Base-by-base conservation (phyloP, 2,113 vertebrate species). In the Urocynchramus pylzowi region DNA sequence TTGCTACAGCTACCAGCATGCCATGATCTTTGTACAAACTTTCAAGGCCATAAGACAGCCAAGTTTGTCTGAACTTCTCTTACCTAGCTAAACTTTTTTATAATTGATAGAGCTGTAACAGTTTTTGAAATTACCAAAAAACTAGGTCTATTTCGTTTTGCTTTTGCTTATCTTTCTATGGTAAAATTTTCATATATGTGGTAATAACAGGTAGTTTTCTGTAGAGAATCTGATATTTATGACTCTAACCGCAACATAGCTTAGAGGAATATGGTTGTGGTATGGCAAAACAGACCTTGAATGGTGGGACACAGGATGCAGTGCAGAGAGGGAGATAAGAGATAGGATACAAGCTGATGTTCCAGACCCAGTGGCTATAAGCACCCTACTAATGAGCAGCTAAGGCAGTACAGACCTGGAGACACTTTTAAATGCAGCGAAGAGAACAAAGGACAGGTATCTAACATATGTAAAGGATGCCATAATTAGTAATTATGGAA, bases 391-490 rank as follows among this genome's bases (percentile, higher is more conserved):
- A 80, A 50, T 8, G 10, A 10, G 11, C 49, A 89, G 23, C 13
- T 76, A 76, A 64, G 14, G 7, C 44, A 39, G 17, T 17, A 19
- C 9, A 83, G 13, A 73, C 10, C 13, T 28, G 21, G 18, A 2
- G 76, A 79, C 16, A 39, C 3, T 39, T 86, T 80, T 52, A 39
- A 16, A 59, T 41, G 30, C 27, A 64, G 27, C 5, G 73, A 77
- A 69, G 12, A 75, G 39, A 76, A 23, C 2, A 67, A 88, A 63
- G 22, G 39, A 13, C 3, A 39, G 8, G 14, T 20, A 71, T 23
- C 14, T 54, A 54, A 39, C 2, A 24, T 8, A 52, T 2, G 6
- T 30, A 53, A 70, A 67, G 1, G 27, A 15, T 0, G 0, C 4
- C 26, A 28, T 33, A 44, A 71, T 56, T 31, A 79, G 16, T 14